phyloP scores from a whole-genome alignment of 2,113 vertebrate species.

The Oplegnathus fasciatus region DNA sequence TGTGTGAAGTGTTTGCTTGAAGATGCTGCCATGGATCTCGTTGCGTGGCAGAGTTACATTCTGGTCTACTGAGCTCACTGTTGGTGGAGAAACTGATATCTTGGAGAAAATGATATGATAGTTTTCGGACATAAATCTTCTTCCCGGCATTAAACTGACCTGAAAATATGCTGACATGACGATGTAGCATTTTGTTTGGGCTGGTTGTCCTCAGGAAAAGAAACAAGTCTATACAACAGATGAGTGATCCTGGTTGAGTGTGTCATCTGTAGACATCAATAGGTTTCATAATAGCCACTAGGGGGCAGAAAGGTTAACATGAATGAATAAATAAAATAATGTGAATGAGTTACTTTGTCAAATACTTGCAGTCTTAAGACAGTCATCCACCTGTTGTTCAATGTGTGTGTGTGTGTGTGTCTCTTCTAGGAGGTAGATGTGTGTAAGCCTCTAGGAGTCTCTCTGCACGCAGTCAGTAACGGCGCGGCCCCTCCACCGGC shows the following conservation, averaged over 20 bases:
- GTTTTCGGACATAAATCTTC: neutral
- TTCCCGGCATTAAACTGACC: neutral
- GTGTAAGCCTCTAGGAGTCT: slow-evolving; percentile 80
- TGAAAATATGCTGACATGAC: neutral
- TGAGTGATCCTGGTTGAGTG: neutral
- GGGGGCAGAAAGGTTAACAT: slow-evolving; percentile 16
- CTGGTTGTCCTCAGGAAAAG: neutral
- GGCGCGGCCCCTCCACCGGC: slow-evolving; percentile 76
- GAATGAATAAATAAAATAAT: neutral
- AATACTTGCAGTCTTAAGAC: too few species aligned
- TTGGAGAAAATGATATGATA: neutral
- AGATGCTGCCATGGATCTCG: slow-evolving; percentile 20
- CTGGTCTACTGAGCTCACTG: slow-evolving; percentile 15
- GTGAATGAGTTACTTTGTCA: neutral
- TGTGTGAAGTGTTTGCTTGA: slow-evolving; percentile 21
- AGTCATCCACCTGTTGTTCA: neutral
- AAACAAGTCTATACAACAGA: neutral
- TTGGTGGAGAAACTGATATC: slow-evolving; percentile 9
- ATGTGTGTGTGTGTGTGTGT: slow-evolving; percentile 15
- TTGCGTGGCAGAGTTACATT: neutral
- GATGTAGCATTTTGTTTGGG: neutral
- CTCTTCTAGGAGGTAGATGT: slow-evolving; percentile 77
- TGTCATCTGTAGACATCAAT: neutral
- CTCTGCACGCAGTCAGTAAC: slow-evolving; percentile 82
- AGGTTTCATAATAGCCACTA: neutral